Base-by-base conservation (phyloP, 2,113 vertebrate species). In the Cyanoderma ruficeps region DNA sequence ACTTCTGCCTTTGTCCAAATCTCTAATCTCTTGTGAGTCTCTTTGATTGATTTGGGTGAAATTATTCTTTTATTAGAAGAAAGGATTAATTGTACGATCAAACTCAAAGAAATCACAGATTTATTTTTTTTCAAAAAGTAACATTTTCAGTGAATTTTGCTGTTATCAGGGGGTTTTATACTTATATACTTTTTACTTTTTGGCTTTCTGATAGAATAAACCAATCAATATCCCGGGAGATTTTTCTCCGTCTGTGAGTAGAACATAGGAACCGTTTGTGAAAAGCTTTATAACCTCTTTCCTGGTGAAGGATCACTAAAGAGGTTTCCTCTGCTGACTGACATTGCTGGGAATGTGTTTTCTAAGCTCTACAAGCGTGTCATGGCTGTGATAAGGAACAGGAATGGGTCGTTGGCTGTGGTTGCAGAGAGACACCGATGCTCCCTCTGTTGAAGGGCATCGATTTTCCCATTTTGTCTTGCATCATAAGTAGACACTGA, bases 401-500 rank as follows among this genome's bases (percentile, higher is more conserved):
- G 75, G 71, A 68, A 39, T 30, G 55, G 91, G 52, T 87, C 61
- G 4, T 92, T 91, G 70, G 18, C 91, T 75, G 78, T 77, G 79
- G 15, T 56, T 72, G 42, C 87, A 77, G 49, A 88, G 76, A 95
- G 90, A 46, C 91, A 77, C 64, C 33, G 55, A 41, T 70, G 90
- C 78, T 97, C 53, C 70, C 81, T 84, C 53, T 60, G 31, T 52
- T 90, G 91, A 94, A 96, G 41, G 76, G 52, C 84, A 97, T 95
- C 39, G 96, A 96, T 96, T 97, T 96, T 94, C 94, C 67, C 88
- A 69, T 93, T 88, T 95, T 93, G 55, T 37, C 81, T 95, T 89
- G 82, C 95, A 95, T 98, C 95, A 59, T 96, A 97, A 97, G 91
- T 69, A 96, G 96, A 69, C 91, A 63, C 59, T 90, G 91, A 96